Percentiles rank a stretch among this genome's conserved stretches.
Evolutionary conservation across 1,140 invertebrate genomes (phyloP).

Genomic region (Gerris buenoi): DNA sequence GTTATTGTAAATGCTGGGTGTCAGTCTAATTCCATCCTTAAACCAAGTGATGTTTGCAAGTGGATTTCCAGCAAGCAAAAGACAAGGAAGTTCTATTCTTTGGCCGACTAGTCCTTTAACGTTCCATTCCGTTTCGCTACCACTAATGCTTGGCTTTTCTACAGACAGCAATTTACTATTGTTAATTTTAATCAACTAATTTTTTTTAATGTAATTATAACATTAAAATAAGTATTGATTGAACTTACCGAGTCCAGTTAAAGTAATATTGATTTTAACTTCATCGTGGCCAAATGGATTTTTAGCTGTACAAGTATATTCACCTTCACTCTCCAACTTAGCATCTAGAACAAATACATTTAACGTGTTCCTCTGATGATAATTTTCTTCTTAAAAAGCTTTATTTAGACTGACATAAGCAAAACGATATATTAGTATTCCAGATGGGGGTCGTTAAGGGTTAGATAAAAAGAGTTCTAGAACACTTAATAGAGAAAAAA

Average conservation of each 20-base stretch:
- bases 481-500: too few species aligned
- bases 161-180: too few species aligned
- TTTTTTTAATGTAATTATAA: too few species aligned
- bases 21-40: constrained; percentile 13
- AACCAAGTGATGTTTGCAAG: constrained; percentile 17
- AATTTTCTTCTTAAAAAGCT: too few species aligned
- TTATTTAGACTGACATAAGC: too few species aligned
- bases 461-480: too few species aligned
- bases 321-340: constrained; percentile 16
- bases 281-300: constrained; percentile 18
- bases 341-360: constrained; percentile 19
- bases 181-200: too few species aligned
- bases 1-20: background rate
- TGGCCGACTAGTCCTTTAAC: background rate
- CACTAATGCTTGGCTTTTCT: background rate
- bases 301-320: constrained; percentile 18
- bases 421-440: too few species aligned
- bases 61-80: constrained; percentile 16
- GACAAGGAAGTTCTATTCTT: constrained; percentile 15
- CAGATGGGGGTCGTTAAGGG: too few species aligned
- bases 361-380: too few species aligned
- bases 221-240: too few species aligned
- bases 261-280: constrained; percentile 10
- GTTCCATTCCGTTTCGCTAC: background rate
- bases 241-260: constrained; percentile 19